Evolutionary conservation across 2,797 vertebrate genomes (phyloP).

Genomic region (Vipera latastei): DNA sequence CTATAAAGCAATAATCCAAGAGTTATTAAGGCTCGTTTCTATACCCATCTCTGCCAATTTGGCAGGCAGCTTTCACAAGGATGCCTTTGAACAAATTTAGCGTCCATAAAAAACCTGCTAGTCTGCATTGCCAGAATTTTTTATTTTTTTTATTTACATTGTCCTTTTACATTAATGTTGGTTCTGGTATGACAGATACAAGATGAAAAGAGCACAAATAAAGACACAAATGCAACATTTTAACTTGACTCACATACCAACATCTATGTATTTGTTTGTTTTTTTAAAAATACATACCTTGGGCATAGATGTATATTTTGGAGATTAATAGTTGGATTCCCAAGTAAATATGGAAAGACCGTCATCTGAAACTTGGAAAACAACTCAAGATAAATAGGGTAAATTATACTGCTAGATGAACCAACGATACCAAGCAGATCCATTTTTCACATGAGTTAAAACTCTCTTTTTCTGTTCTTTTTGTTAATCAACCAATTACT

Average conservation of each 20-base stretch:
- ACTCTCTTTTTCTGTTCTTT: neutral
- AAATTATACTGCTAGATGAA: neutral
- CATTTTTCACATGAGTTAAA: neutral
- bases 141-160: neutral
- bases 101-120: neutral
- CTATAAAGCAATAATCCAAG: neutral
- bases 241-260: neutral
- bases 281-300: neutral
- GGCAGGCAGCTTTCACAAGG: neutral
- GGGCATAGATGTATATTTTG: neutral
- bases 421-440: neutral
- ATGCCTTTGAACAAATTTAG: neutral
- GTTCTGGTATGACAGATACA: neutral
- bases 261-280: neutral
- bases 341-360: neutral
- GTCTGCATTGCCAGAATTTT: neutral
- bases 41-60: neutral
- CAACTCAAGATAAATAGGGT: neutral
- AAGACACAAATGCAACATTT: neutral
- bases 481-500: neutral
- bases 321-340: neutral
- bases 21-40: neutral
- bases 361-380: neutral
- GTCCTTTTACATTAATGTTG: neutral
- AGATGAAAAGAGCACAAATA: neutral